Percentiles rank a stretch among this genome's conserved stretches.
phyloP scores from a whole-genome alignment of 1,140 invertebrate genomes.

The Cheumatopsyche charites region DNA sequence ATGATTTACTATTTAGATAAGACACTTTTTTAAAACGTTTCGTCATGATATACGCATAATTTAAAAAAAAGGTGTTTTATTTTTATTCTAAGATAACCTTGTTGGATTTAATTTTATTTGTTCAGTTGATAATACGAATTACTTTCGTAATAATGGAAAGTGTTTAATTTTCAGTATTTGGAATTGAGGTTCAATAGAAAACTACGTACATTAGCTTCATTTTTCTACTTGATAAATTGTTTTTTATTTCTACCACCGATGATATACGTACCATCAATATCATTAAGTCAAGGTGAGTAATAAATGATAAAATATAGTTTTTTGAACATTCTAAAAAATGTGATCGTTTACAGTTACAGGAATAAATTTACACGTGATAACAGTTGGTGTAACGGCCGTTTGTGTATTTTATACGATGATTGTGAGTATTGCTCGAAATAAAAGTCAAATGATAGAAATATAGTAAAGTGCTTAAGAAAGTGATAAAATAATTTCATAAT shows the following conservation, averaged over 20 bases:
- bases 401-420: too few relatives aligned
- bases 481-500: constrained; percentile 27
- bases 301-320: background rate
- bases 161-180: constrained; percentile 72
- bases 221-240: constrained; percentile 41
- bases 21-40: too few relatives aligned
- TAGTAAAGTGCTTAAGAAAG: background rate
- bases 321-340: background rate
- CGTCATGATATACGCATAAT: too few relatives aligned
- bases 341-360: constrained; percentile 26
- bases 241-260: constrained; percentile 22
- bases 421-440: constrained; percentile 66
- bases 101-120: background rate
- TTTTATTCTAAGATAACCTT: too few relatives aligned
- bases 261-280: constrained; percentile 18
- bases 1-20: background rate
- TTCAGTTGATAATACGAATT: background rate
- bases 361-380: constrained; percentile 69
- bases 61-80: too few relatives aligned
- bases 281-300: constrained; percentile 21
- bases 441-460: background rate
- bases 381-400: constrained; percentile 72
- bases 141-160: too few relatives aligned
- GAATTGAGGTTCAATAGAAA: constrained; percentile 70
- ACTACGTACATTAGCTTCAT: constrained; percentile 69